A percentile compares a stretch with the other conserved stretches of the same genome.
Evolutionary conservation across 2,113 vertebrate species (phyloP).

Genomic region (Eudyptes chrysolophus): DNA sequence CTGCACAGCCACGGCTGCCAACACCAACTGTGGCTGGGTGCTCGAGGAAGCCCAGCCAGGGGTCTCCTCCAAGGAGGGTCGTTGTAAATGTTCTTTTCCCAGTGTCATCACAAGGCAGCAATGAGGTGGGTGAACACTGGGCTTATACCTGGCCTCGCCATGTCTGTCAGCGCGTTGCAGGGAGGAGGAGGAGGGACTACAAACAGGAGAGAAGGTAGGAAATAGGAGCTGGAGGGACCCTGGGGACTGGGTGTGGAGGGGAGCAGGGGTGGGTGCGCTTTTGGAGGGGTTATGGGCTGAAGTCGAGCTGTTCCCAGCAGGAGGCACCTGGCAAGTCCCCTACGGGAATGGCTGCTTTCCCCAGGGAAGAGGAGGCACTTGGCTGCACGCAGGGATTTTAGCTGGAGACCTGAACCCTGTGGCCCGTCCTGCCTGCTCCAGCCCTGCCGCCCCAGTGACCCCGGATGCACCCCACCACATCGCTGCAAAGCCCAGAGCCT

Average conservation of each 20-base stretch:
- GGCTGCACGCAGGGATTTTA: neutral
- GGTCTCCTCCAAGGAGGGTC: neutral
- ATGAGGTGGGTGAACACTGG: neutral
- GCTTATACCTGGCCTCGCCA: rapidly evolving
- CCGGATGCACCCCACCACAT: too few species aligned
- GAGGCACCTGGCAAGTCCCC: neutral
- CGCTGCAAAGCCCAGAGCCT: neutral
- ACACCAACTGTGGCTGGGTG: neutral
- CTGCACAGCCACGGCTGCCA: neutral
- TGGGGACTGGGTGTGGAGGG: neutral
- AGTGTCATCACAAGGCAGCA: neutral
- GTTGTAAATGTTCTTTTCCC: neutral
- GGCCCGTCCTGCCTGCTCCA: neutral
- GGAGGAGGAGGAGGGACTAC: neutral
- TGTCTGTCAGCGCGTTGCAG: rapidly evolving
- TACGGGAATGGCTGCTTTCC: neutral
- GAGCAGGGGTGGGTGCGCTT: neutral
- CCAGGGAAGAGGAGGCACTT: neutral
- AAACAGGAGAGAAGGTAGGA: neutral
- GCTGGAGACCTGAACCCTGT: neutral
- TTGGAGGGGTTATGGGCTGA: neutral
- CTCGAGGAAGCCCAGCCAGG: neutral
- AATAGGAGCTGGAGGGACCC: neutral
- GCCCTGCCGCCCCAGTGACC: neutral
- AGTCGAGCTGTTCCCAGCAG: neutral